Evolutionary conservation across 2,888 invertebrate genomes (phyloP), one percentile per base, ranked within the genome.

Genomic region (Sarcophaga variegata): DNA sequence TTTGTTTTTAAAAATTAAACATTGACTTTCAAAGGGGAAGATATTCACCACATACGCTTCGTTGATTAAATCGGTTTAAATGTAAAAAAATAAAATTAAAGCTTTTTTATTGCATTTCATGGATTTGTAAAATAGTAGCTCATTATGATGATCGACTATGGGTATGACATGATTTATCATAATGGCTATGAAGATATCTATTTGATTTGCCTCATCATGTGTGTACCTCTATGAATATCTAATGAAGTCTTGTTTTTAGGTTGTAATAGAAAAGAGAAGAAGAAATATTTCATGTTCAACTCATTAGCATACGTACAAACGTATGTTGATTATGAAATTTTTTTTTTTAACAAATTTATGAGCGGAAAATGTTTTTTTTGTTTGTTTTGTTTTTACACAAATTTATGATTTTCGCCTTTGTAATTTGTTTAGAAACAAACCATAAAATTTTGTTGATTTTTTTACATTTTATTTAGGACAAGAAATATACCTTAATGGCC

Each of bases 21-120:
- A 72, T 54, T 54, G 17, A 14, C 14, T 54, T 14, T 54, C 45
- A 63, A 76, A 80, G 64, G 79, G 76, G 66, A 76, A 27, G 60
- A 25, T 62, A 70, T 64, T 78, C 62, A 76, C 22, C 22, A 79
- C 37, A 63, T 74, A 83, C 88, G 90, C 90, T 89, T 89, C 88
- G 90, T 76, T 90, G 89, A 83, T 81, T 89, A 75, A 86, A 88
- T 88, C 90, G 90, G 90, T 90, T 91, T 89, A 88, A 86, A 89
- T 89, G 81, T 83, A 87, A 82, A 71, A 83, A 63, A 20, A 69
- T 47, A 11, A 37, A 25, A 54, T 22, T 59, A 37, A 76, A 78
- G 20, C 49, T 64, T 69, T 17, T 54, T 17, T 54, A 54, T 54
- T 12, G 14, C 54, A 14, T 54, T 66, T 37, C 79, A 82, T 70